Base-by-base conservation (phyloP, 1,140 invertebrate genomes). In the Euwallacea fornicatus region DNA sequence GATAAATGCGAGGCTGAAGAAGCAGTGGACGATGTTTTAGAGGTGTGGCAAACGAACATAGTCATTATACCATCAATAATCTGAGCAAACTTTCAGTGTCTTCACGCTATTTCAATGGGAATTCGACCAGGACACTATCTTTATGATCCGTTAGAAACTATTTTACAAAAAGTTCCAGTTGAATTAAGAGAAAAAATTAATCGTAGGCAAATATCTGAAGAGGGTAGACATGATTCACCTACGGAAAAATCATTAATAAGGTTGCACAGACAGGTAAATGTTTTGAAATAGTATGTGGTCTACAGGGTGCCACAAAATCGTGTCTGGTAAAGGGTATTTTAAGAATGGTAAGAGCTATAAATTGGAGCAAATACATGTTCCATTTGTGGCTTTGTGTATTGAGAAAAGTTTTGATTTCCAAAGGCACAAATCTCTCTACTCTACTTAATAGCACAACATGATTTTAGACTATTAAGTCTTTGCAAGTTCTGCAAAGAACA, bases 1-100 rank as follows among this genome's bases (percentile, higher is more conserved):
- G 97, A 99, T 76, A 96, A 97, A 81, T 95, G 92, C 78, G 97
- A 98, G 83, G 95, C 97, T 9, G 96, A 98, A 84, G 97, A 99
- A 84, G 90, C 90, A 75, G 88, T 99, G 0, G 96, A 98, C 82
- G 96, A 98, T 85, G 90, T 95, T 72, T 84, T 99, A 55, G 94
- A 98, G 85, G 95, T 44, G 53, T 69, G 6, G 50, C 2, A 53
- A 16, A 43, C 7, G 0, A 33, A 9, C n/a, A 59, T 46, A n/a
- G 42, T n/a, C n/a, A 13, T 61, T 61, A n/a, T 61, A n/a, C 6
- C 9, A 61, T 6, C 1, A 33, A 33, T 33, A 41, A 9, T 7
- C 42, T 43, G 11, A n/a, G 59, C 15, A 33, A 67, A 54, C 71
- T 82, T 83, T 74, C 75, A 91, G 88, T 92, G 90, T 64, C 77